Conservation (phyloP, 1,140 invertebrate species). For the Panagrolaimus sp. region DNA sequence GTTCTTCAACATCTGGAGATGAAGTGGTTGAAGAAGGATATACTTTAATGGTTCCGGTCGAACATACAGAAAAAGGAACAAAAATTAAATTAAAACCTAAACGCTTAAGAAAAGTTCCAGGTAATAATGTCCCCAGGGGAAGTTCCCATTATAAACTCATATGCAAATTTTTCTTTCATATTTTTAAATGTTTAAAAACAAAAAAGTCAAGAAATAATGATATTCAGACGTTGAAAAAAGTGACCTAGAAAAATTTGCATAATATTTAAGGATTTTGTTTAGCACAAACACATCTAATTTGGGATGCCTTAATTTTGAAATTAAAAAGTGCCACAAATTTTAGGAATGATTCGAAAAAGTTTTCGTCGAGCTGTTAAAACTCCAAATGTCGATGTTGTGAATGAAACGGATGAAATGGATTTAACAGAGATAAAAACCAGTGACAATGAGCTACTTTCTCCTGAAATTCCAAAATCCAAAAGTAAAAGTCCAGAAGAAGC, state of each 20-base stretch:
- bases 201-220: too few relatives aligned
- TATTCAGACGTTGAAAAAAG: too few relatives aligned
- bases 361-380: neutral
- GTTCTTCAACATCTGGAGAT: neutral
- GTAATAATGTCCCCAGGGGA: too few relatives aligned
- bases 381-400: neutral
- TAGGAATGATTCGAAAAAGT: constrained; percentile 5
- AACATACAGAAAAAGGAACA: neutral
- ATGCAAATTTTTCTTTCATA: neutral
- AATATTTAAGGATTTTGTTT: too few relatives aligned
- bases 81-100: neutral
- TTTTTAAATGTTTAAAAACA: too few relatives aligned
- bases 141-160: neutral
- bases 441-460: neutral
- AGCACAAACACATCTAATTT: too few relatives aligned
- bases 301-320: too few relatives aligned
- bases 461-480: neutral
- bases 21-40: neutral
- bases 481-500: too few relatives aligned
- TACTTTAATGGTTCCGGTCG: neutral
- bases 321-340: too few relatives aligned
- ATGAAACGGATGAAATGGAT: neutral
- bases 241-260: too few relatives aligned
- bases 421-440: neutral
- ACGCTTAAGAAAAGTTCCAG: neutral